phyloP scores from a whole-genome alignment of 1,140 invertebrate species.

The Drosophila ogumai region DNA sequence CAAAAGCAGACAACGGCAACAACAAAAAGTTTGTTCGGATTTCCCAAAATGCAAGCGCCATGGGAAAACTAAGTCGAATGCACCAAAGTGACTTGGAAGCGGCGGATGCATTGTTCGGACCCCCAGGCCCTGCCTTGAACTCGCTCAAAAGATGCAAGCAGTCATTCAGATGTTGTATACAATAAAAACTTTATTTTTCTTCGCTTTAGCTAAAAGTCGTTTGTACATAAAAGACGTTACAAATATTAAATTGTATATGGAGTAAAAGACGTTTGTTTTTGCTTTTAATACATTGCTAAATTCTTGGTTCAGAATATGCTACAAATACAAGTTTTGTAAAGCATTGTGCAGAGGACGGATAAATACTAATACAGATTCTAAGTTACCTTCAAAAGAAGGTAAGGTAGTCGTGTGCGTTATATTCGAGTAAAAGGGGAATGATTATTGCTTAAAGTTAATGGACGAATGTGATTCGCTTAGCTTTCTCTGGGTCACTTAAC shows the following conservation, averaged over 20 bases:
- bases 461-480: slow-evolving; percentile 20
- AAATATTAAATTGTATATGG: slow-evolving; percentile 55
- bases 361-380: slow-evolving; percentile 30
- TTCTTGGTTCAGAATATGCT: slow-evolving; percentile 33
- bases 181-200: slow-evolving; percentile 76
- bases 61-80: slow-evolving; percentile 46
- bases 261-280: slow-evolving; percentile 26
- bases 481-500: slow-evolving; percentile 47
- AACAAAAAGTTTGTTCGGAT: slow-evolving; percentile 33
- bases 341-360: slow-evolving; percentile 26
- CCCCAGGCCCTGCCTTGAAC: slow-evolving; percentile 41
- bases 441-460: slow-evolving; percentile 41
- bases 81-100: slow-evolving; percentile 22
- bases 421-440: slow-evolving; percentile 36
- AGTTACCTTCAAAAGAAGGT: slow-evolving; percentile 28
- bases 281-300: slow-evolving; percentile 32
- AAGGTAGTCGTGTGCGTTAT: slow-evolving; percentile 12
- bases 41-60: slow-evolving; percentile 43
- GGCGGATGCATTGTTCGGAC: slow-evolving; percentile 32
- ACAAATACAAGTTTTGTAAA: slow-evolving; percentile 30
- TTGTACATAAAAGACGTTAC: slow-evolving; percentile 74
- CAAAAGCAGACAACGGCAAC: slow-evolving; percentile 13
- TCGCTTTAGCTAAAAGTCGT: slow-evolving; percentile 73
- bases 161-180: slow-evolving; percentile 57
- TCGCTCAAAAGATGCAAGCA: slow-evolving; percentile 31